Evolutionary conservation across 2,797 vertebrate species (phyloP), one percentile per base, ranked within the genome.

Genomic region (Hoplostethus atlanticus): DNA sequence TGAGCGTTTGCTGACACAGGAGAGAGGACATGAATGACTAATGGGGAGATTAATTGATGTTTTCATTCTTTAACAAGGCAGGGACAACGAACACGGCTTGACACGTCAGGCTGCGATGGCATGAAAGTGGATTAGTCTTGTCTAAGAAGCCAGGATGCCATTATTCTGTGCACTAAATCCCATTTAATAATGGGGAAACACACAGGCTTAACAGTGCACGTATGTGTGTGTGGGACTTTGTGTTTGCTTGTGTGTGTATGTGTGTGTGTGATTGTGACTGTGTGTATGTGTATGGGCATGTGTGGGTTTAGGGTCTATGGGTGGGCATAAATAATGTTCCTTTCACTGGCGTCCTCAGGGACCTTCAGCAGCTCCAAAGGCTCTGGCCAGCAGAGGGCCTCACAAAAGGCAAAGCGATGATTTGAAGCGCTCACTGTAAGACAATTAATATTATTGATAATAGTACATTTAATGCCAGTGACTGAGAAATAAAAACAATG

Each of bases 41-140:
- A 92, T 92, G 83, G 89, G 83, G 69, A 81, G 89, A 92, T 92
- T 91, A 92, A 92, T 92, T 93, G 91, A 91, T 90, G 90, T 78
- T 90, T 89, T 86, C 82, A 84, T 91, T 93, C 83, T 84, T 89
- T 89, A 90, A 91, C 85, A 85, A 93, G 87, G 85, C 81, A 73
- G 84, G 85, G 79, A 85, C 56, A 64, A 75, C 13, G 75, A 89
- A 86, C 89, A 87, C 85, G 88, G 87, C 83, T 61, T 79, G 81
- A 90, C 86, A 88, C 87, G 76, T 89, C 86, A 92, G 85, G 85
- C 81, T 83, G 83, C 77, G 52, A 48, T 76, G 80, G 84, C 88
- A 81, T 93, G 92, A 94, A 92, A 93, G 88, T 90, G 91, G 93
- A 94, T 93, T 93, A 94, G 90, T 76, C 71, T 82, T 87, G 91